Percentiles rank a stretch among this genome's conserved stretches.
phyloP scores from a whole-genome alignment of 1,140 invertebrate genomes.

The Bombus superbus region DNA sequence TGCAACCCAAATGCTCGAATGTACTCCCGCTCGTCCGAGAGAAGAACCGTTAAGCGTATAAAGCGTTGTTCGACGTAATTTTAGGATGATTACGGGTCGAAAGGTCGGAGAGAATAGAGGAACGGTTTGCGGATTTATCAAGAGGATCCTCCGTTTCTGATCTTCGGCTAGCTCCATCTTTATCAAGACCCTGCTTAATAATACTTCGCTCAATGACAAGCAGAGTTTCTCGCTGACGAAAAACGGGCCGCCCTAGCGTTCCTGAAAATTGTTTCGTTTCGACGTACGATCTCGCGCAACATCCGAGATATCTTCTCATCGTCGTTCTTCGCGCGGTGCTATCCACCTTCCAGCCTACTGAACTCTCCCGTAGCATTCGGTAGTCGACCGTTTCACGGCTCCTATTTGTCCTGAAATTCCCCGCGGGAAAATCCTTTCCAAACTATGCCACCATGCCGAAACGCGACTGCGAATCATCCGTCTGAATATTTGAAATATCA shows the following conservation, averaged over 20 bases:
- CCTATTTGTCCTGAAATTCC: slow-evolving; percentile 58
- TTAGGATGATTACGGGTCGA: background rate
- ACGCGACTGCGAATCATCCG: accelerated
- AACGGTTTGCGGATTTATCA: background rate
- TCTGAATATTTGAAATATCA: background rate
- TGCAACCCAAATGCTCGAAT: background rate
- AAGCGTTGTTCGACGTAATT: background rate
- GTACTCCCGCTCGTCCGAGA: background rate
- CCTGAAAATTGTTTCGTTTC: background rate
- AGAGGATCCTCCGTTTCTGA: background rate
- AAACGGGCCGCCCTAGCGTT: background rate
- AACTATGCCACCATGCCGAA: background rate
- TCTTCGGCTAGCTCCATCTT: no score
- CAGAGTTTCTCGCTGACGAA: background rate
- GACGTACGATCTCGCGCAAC: background rate
- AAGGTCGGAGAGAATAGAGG: background rate
- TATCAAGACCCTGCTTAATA: background rate
- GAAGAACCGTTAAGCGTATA: background rate
- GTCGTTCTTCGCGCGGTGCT: background rate
- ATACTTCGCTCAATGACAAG: background rate
- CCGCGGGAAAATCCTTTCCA: slow-evolving; percentile 43
- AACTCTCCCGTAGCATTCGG: slow-evolving; percentile 32
- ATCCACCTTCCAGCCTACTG: slow-evolving; percentile 34
- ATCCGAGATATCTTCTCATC: slow-evolving; percentile 1
- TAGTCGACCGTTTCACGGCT: slow-evolving; percentile 24